Percentiles rank a stretch among this genome's conserved stretches.
Evolutionary conservation across 2,113 vertebrate genomes (phyloP).

Genomic region (Albula glossodonta): DNA sequence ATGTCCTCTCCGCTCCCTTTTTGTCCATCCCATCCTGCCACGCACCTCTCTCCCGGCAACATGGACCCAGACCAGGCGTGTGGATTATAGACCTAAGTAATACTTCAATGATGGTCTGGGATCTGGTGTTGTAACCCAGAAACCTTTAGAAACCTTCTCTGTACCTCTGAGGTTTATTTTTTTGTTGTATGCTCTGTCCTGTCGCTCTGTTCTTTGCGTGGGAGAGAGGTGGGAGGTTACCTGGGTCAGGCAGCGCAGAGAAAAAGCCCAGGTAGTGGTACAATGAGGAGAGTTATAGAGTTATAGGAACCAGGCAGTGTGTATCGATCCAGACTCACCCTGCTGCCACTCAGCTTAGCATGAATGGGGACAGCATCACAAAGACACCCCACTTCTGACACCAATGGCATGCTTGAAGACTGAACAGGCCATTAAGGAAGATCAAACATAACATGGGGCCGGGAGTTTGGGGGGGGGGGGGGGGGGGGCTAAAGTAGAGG

Average conservation of each 20-base stretch:
- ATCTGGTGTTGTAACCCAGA: no score
- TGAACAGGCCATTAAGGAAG: not conserved
- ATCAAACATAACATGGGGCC: not conserved
- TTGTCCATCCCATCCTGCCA: no score
- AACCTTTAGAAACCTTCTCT: no score
- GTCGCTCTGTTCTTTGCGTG: no score
- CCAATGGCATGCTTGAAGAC: not conserved
- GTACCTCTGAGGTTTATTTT: not conserved
- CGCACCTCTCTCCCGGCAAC: no score
- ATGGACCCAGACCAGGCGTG: no score
- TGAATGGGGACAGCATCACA: not conserved
- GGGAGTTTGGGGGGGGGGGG: not conserved
- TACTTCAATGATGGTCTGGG: no score
- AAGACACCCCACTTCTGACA: not conserved
- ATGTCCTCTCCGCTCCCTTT: no score
- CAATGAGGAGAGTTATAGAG: not conserved
- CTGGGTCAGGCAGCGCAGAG: no score
- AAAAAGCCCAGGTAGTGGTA: not conserved
- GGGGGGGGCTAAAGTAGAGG: not conserved
- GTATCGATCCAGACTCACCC: not conserved
- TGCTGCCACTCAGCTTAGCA: not conserved
- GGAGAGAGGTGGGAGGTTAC: no score
- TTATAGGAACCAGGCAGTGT: not conserved
- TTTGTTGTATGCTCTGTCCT: no score
- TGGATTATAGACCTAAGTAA: no score